Conservation (phyloP, 2,113 vertebrate genomes). For the Mormyrus iriodes region DNA sequence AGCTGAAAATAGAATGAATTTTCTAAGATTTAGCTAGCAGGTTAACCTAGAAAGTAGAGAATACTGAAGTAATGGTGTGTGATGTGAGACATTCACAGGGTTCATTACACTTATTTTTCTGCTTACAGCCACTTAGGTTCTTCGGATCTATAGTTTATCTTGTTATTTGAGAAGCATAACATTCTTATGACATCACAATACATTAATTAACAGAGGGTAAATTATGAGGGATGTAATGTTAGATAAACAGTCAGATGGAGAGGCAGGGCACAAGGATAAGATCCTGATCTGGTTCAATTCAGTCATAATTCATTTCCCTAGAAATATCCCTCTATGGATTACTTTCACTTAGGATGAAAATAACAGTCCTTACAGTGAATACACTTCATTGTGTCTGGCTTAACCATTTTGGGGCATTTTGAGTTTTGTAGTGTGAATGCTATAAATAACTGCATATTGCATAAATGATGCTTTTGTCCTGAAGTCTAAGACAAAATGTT, state of each 20-base stretch:
- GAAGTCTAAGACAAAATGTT: neutral
- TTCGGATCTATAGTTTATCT: neutral
- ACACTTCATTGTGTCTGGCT: neutral
- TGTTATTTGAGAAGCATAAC: neutral
- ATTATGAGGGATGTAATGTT: neutral
- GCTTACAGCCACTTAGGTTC: neutral
- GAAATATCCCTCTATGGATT: neutral
- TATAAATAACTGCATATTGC: neutral
- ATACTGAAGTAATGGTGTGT: neutral
- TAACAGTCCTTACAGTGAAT: neutral
- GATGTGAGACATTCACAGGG: neutral
- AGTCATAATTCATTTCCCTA: neutral
- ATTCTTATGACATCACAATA: neutral
- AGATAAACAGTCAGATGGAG: neutral
- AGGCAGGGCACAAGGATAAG: neutral
- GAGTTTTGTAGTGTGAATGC: neutral
- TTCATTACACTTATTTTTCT: neutral
- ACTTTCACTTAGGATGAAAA: neutral
- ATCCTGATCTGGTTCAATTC: neutral
- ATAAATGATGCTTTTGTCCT: neutral
- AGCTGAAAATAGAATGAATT: neutral
- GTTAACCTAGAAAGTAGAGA: neutral
- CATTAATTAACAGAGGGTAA: neutral
- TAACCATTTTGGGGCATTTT: neutral
- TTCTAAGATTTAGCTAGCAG: neutral